Base-by-base conservation (phyloP, 1,140 invertebrate species). In the Carposina sasakii region DNA sequence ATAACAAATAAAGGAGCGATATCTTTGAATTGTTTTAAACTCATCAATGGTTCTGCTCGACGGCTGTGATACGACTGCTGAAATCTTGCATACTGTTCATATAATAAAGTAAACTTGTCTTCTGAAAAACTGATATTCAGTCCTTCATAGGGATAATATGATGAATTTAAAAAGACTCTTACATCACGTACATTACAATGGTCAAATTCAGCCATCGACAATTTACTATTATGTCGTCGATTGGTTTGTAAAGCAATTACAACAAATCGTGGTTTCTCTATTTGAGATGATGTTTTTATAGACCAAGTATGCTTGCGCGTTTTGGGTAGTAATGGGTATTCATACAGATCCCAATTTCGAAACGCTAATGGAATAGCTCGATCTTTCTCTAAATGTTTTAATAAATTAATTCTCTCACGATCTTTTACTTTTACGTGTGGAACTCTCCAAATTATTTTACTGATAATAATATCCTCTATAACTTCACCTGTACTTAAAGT, bases 291-390 rank as follows among this genome's bases (percentile, higher is more conserved):
- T 13, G 61, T 72, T 60, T 69, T 73, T 0, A 78, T 57, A 4
- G 61, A 44, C 71, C 74, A 77, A 4, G 54, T 40, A 51, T 63
- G 60, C 33, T 64, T 60, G 10, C 46, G 48, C 0, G 62, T 58
- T 15, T 28, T 22, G n/a, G 76, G 65, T n/a, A 82, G 39, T 3
- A 55, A 10, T 21, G 71, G 67, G 68, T 76, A 76, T 43, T 81
- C 68, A 54, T 76, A 71, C 10, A 78, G 30, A 43, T 78, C 66
- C 75, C 77, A 77, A 1, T 49, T 54, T 19, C 71, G 60, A 52
- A 74, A 79, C 43, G 65, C 54, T 8, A 78, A 64, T 16, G 41
- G 19, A 34, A 70, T 57, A 2, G 50, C 28, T 55, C 33, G 19
- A 46, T 67, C 54, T 48, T 42, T 66, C 41, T 62, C 51, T 33